Conservation (phyloP, 2,797 vertebrate species). For the Cyclura pinguis region DNA sequence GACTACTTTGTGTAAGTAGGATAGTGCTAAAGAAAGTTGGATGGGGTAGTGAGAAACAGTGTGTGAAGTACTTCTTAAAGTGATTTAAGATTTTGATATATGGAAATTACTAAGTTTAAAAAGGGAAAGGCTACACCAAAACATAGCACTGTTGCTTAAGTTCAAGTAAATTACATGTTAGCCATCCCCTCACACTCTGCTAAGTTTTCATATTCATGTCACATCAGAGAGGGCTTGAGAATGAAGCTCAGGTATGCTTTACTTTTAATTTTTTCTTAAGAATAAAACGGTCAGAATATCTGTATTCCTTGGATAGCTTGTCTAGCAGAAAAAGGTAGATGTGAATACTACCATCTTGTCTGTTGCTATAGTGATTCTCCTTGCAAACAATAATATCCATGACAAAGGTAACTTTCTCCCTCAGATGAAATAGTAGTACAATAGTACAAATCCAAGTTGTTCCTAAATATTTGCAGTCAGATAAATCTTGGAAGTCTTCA, state of each 20-base stretch:
- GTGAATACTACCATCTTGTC: background rate
- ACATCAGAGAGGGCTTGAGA: background rate
- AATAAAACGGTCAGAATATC: background rate
- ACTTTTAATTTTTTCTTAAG: background rate
- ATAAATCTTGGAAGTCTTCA: no score
- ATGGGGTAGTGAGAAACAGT: background rate
- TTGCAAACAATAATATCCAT: background rate
- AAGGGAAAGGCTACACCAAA: constrained; percentile 53
- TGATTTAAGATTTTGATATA: background rate
- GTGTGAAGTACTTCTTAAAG: background rate
- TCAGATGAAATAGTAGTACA: background rate
- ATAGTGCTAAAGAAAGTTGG: background rate
- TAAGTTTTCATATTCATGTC: background rate
- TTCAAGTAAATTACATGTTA: background rate
- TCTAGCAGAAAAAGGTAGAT: background rate
- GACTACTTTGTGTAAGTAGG: constrained; percentile 90
- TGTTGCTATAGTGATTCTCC: background rate
- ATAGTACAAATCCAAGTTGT: background rate
- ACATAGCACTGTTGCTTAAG: background rate
- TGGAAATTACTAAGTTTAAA: constrained; percentile 23
- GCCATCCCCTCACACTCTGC: background rate
- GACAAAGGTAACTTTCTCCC: background rate
- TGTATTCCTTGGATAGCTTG: background rate
- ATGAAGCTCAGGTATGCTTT: background rate
- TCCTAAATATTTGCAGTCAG: background rate